phyloP scores from a whole-genome alignment of 2,888 invertebrate genomes.

The Parthenolecanium corni region DNA sequence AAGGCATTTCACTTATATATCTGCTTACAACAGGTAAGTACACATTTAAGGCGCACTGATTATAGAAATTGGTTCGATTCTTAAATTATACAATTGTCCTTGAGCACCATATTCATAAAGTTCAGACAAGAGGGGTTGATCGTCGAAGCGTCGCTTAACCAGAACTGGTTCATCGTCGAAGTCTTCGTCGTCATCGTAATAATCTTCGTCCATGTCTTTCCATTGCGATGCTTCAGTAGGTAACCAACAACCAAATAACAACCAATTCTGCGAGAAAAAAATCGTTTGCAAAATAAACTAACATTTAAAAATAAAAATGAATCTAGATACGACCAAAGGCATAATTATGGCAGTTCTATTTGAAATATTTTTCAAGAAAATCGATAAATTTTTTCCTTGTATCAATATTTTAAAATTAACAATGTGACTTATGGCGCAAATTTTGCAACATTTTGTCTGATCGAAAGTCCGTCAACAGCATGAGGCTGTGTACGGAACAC shows the following conservation, averaged over 20 bases:
- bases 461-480: no score
- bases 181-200: slow-evolving; percentile 34
- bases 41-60: slow-evolving; percentile 13
- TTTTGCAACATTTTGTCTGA: no score
- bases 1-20: no score
- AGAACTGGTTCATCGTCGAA: slow-evolving; percentile 32
- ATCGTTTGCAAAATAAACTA: not conserved
- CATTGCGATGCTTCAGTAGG: slow-evolving; percentile 33
- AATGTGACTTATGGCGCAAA: no score
- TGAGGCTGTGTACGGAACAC: no score
- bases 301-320: not conserved
- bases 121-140: slow-evolving; percentile 32
- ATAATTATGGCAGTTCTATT: no score
- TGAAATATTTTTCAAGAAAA: no score
- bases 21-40: no score
- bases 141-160: slow-evolving; percentile 29
- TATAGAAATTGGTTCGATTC: slow-evolving; percentile 26
- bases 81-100: slow-evolving; percentile 23
- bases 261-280: slow-evolving; percentile 33
- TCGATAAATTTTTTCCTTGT: no score
- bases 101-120: slow-evolving; percentile 31
- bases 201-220: slow-evolving; percentile 33
- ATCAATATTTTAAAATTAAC: no score
- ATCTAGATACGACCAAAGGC: no score
- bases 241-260: slow-evolving; percentile 35